Percentiles rank a stretch among this genome's conserved stretches.
These are phyloP conservation scores for Solea solea DNA, from an alignment of 2,113 vertebrate species.

Conservation along the genomic window DNA sequence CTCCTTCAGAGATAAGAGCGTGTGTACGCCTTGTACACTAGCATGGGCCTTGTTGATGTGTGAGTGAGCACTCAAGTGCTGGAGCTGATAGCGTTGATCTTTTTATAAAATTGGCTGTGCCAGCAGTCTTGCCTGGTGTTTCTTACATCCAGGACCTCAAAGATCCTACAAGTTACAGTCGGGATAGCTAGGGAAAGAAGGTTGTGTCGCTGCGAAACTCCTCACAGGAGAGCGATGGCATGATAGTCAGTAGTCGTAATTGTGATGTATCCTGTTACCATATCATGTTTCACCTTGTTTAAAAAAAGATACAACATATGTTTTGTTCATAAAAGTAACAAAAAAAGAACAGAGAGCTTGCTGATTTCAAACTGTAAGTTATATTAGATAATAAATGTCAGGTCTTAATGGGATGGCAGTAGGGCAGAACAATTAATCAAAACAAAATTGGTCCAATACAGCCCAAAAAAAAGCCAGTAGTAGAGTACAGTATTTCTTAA, in stretches of 20 bases:
- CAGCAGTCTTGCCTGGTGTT: conserved; percentile 64
- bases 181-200: neutral
- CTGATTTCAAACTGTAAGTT: no score
- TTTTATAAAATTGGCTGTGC: conserved; percentile 78
- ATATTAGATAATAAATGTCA: no score
- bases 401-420: no score
- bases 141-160: conserved; percentile 44
- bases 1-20: neutral
- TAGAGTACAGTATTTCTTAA: no score
- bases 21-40: no score
- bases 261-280: conserved; percentile 12
- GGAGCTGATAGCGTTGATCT: conserved; percentile 57
- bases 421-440: no score
- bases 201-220: conserved; percentile 11
- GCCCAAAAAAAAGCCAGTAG: no score
- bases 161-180: conserved; percentile 19
- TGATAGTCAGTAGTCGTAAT: neutral
- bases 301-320: neutral
- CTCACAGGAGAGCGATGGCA: neutral
- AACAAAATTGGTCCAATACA: no score
- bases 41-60: neutral
- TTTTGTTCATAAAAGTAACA: no score
- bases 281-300: neutral
- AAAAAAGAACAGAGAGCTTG: no score
- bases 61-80: conserved; percentile 6